Conservation (phyloP, 2,113 vertebrate species). For the Apteryx mantelli region DNA sequence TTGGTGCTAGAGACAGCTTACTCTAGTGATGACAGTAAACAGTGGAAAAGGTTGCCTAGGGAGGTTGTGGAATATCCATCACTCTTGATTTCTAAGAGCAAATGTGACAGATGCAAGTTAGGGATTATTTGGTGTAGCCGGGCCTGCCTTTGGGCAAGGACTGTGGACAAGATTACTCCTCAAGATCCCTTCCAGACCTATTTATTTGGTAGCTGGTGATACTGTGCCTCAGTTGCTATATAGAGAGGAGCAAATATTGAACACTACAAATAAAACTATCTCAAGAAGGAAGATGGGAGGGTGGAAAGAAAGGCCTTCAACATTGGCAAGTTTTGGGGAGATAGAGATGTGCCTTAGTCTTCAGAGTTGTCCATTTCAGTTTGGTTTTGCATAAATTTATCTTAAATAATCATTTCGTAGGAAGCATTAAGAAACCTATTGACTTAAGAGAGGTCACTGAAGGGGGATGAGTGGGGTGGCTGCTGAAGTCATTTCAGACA, state of each 20-base stretch:
- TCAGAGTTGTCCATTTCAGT: not conserved
- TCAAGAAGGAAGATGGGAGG: not conserved
- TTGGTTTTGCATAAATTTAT: not conserved
- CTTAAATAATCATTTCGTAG: not conserved
- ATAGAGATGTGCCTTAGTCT: not conserved
- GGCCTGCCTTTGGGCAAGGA: conserved; percentile 9
- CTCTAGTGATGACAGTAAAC: not conserved
- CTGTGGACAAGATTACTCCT: conserved; percentile 5
- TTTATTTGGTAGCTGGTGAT: not conserved
- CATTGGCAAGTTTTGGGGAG: not conserved
- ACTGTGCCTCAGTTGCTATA: not conserved
- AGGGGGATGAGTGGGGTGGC: not conserved
- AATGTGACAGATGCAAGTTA: conserved; percentile 23
- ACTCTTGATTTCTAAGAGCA: conserved; percentile 6
- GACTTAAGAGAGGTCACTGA: not conserved
- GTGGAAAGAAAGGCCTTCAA: not conserved
- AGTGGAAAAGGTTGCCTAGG: conserved; percentile 11
- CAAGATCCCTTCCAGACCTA: not conserved
- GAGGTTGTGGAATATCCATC: conserved; percentile 11
- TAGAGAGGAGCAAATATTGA: not conserved
- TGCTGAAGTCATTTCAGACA: not conserved
- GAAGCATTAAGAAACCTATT: not conserved
- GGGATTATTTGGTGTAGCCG: not conserved
- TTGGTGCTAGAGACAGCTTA: not conserved
- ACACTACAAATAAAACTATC: not conserved